These are phyloP conservation scores for Myotis yumanensis DNA, from an alignment of 2,113 vertebrate genomes.

Conservation along the genomic window DNA sequence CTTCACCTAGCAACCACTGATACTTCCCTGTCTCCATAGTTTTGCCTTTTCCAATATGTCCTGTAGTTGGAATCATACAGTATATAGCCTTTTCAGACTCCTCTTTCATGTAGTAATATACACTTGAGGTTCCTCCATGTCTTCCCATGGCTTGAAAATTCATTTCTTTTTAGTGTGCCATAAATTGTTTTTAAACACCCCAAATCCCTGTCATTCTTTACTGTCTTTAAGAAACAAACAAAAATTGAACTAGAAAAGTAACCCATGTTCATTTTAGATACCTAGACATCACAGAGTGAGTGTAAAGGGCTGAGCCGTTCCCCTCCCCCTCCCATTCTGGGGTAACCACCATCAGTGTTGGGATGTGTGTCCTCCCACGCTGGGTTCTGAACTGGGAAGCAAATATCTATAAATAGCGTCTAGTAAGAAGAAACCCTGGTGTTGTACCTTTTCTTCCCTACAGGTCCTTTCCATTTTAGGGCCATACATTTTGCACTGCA, in stretches of 20 bases:
- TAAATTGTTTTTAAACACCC: not conserved
- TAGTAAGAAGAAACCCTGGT: not conserved
- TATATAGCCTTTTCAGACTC: not conserved
- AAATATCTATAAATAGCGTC: not conserved
- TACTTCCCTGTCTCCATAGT: not conserved
- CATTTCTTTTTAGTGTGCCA: not conserved
- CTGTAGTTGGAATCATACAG: not conserved
- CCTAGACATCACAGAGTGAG: no score
- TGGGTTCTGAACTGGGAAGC: not conserved
- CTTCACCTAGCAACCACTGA: not conserved
- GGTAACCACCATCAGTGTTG: not conserved
- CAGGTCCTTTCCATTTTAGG: not conserved
- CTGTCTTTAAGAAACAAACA: not conserved
- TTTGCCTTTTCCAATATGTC: not conserved
- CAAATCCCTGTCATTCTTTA: not conserved
- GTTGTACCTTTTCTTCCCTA: fast-evolving
- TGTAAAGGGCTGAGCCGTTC: not conserved
- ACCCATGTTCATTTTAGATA: no score
- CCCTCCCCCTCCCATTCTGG: not conserved
- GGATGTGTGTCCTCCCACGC: not conserved
- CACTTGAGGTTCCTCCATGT: not conserved
- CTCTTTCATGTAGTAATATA: not conserved
- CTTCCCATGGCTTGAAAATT: not conserved
- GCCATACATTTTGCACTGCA: no score
- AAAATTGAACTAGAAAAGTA: not conserved